phyloP scores from a whole-genome alignment of 2,113 vertebrate genomes.

The Centropristis striata region DNA sequence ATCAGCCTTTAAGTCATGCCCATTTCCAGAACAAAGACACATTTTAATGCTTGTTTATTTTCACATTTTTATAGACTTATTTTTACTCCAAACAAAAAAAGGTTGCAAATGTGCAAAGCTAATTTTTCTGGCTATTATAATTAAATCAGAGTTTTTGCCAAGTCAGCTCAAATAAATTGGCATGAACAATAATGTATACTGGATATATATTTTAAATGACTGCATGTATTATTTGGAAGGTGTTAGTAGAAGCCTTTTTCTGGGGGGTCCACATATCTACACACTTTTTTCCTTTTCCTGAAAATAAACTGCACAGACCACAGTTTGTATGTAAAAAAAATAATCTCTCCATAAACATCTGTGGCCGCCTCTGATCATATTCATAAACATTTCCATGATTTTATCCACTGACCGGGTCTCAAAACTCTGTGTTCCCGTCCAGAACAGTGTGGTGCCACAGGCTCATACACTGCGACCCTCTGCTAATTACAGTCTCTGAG shows the following conservation, averaged over 20 bases:
- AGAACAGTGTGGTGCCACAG: slow-evolving; percentile 13
- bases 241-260: slow-evolving; percentile 7
- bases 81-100: background rate
- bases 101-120: background rate
- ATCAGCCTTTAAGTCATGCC: background rate
- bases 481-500: slow-evolving; percentile 23
- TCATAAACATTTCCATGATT: slow-evolving; percentile 59
- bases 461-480: slow-evolving; percentile 9
- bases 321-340: slow-evolving; percentile 36
- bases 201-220: background rate
- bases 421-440: slow-evolving; percentile 11
- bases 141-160: background rate
- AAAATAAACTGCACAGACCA: slow-evolving; percentile 32
- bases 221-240: background rate
- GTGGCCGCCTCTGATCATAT: slow-evolving; percentile 23
- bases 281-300: background rate
- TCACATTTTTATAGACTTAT: background rate
- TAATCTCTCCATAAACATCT: slow-evolving; percentile 56
- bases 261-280: slow-evolving; percentile 30
- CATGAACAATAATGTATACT: background rate
- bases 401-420: slow-evolving; percentile 31
- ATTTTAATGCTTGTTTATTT: background rate
- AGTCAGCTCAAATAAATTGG: background rate
- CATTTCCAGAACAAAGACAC: background rate
- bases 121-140: background rate